Base-by-base conservation (phyloP, 2,888 invertebrate genomes). In the Troglohyphantes excavatus region DNA sequence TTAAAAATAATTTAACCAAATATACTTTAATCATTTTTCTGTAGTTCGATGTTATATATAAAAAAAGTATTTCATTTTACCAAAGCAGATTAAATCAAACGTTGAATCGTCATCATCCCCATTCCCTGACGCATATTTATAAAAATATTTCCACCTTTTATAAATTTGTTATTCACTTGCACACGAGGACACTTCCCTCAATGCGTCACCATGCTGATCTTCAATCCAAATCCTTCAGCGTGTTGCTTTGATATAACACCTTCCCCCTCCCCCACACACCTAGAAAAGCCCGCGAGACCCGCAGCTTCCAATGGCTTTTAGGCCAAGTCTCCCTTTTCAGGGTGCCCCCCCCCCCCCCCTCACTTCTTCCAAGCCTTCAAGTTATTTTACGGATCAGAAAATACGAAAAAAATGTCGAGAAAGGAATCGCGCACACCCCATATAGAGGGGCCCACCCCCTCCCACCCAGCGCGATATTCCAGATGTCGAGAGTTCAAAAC, bases 401-500 rank as follows among this genome's bases (percentile, higher is more conserved):
- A 59, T 67, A 19, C 53, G 53, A 68, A 29, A 53, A 65, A 68
- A 65, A 75, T 27, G 21, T 29, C 23, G 59, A 75, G 73, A 53
- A 53, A 23, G 39, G n/a, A 61, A 53, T 33, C 19, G 29, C n/a
- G 9, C 21, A 29, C 33, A n/a, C 39, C 65, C 65, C 43, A 53
- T 53, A 53, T 2, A 33, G 33, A 33, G 33, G 29, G 33, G 19
- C 21, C 26, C 39, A 39, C 23, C 61, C 11, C 46, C 43, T 9
- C 75, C 68, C 59, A 43, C 61, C 23, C 70, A 53, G 29, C 59
- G 70, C 33, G 53, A 78, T 75, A 78, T 82, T 68, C 88, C 88
- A 88, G 87, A 73, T 87, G 87, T 75, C 73, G 79, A n/a, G 61
- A 68, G 82, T 63, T 88, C 68, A 75, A 82, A 87, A 87, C 73